These are phyloP conservation scores for Nyctibius grandis DNA, from an alignment of 2,797 vertebrate genomes.

Conservation along the genomic window DNA sequence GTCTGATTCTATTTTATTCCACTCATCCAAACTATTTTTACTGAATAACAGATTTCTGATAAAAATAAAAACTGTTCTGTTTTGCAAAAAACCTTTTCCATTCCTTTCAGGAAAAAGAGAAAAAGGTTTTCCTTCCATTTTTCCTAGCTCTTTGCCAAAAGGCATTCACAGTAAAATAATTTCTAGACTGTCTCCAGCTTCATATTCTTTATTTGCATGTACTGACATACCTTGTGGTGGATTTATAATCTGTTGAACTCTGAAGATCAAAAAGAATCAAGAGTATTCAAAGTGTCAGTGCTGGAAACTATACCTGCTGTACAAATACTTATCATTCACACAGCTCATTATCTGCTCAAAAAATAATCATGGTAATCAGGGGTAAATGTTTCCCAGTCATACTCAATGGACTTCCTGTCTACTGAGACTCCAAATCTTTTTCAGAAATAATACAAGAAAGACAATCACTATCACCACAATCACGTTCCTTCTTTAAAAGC, in stretches of 20 bases:
- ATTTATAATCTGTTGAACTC: neutral
- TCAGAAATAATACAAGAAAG: neutral
- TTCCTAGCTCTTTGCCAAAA: neutral
- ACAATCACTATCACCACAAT: neutral
- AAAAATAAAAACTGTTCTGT: neutral
- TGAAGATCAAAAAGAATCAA: neutral
- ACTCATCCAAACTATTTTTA: neutral
- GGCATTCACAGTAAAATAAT: neutral
- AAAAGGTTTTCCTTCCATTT: neutral
- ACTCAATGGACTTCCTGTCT: neutral
- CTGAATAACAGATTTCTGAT: neutral
- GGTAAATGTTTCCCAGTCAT: neutral
- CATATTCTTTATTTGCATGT: neutral
- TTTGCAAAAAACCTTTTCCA: neutral
- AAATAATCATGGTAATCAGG: constrained; percentile 1
- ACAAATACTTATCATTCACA: neutral
- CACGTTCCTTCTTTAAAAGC: neutral
- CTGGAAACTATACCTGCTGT: neutral
- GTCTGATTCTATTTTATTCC: neutral
- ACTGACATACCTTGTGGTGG: neutral
- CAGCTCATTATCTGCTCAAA: neutral
- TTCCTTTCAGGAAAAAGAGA: neutral
- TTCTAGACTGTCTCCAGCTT: neutral
- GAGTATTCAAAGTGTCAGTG: neutral
- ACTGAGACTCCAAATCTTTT: neutral